Evolutionary conservation across 2,113 vertebrate species (phyloP).

Genomic region (Ivindomyrus marchei): DNA sequence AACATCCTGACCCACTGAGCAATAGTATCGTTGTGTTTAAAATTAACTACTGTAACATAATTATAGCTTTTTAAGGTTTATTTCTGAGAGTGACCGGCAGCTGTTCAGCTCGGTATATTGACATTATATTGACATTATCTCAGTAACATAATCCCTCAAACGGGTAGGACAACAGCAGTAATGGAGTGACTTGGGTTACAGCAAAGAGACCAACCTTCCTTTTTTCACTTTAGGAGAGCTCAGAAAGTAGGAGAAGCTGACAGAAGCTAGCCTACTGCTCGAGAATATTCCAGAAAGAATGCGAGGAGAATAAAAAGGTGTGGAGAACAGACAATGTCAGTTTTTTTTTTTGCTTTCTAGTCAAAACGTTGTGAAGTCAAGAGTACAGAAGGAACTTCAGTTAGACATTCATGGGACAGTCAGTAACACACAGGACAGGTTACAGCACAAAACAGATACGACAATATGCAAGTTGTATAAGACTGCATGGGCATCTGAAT

Average conservation of each 20-base stretch:
- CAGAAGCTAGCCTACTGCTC: slow-evolving; percentile 60
- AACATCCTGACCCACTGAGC: background rate
- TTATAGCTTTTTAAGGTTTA: background rate
- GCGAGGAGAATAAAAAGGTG: slow-evolving; percentile 37
- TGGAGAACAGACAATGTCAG: slow-evolving; percentile 26
- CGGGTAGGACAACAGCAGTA: background rate
- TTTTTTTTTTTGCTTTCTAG: background rate
- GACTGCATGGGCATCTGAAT: background rate
- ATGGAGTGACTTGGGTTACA: slow-evolving; percentile 17
- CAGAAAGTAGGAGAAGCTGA: slow-evolving; percentile 62
- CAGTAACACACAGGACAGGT: background rate
- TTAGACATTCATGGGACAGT: background rate
- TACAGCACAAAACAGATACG: background rate
- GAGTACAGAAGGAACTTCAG: background rate
- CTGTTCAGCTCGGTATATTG: background rate
- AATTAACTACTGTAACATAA: background rate
- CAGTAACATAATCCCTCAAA: background rate
- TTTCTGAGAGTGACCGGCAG: background rate
- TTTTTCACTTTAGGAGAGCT: slow-evolving; percentile 65
- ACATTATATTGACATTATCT: background rate
- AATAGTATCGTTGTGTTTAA: background rate
- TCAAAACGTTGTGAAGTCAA: background rate
- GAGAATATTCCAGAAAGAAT: slow-evolving; percentile 47
- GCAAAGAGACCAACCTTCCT: slow-evolving; percentile 60
- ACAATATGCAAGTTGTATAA: background rate